phyloP scores from a whole-genome alignment of 2,113 vertebrate species.

The Macrotis lagotis region DNA sequence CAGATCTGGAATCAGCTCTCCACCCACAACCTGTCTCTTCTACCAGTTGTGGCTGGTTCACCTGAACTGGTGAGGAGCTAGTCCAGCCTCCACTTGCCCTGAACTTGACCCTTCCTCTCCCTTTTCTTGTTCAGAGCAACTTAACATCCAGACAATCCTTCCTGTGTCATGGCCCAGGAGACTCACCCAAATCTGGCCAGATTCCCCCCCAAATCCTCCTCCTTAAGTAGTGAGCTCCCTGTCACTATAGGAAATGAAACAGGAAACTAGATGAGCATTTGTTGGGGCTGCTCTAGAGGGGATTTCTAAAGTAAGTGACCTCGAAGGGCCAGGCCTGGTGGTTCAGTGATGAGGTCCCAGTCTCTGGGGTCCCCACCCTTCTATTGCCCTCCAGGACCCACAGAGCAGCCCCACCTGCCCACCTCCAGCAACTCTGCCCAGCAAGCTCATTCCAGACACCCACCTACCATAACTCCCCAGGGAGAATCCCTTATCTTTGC shows the following conservation, averaged over 20 bases:
- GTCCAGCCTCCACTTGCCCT: neutral
- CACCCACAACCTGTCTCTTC: neutral
- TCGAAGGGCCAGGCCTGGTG: too few species aligned
- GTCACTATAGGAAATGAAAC: neutral
- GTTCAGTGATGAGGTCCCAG: too few species aligned
- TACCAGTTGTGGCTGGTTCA: neutral
- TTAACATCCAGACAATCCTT: neutral
- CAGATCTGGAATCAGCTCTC: neutral
- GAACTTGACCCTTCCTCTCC: neutral
- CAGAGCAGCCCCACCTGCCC: neutral
- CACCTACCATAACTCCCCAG: neutral
- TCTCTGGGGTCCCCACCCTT: neutral
- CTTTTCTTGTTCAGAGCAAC: neutral
- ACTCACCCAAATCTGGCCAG: neutral
- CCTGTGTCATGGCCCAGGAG: neutral
- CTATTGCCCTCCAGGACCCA: neutral
- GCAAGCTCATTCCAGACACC: too few species aligned
- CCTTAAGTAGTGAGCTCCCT: neutral
- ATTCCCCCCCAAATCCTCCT: neutral
- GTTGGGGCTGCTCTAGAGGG: too few species aligned
- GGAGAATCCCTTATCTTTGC: neutral
- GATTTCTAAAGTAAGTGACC: neutral
- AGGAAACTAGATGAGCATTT: neutral
- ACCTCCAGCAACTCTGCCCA: too few species aligned
- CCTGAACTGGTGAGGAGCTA: neutral